Conservation (phyloP, 1,140 invertebrate species). For the Meteorus sp. region DNA sequence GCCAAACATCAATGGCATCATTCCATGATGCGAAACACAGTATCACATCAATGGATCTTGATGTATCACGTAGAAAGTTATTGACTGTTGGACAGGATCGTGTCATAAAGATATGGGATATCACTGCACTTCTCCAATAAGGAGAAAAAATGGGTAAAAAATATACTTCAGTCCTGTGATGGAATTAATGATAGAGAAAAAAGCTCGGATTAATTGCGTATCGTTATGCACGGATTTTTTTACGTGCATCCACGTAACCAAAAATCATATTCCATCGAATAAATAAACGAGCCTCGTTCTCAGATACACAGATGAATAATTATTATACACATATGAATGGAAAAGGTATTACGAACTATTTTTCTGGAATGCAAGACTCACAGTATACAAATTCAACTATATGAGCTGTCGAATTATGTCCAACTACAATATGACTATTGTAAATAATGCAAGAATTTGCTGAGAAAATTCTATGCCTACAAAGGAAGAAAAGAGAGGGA, state of each 20-base stretch:
- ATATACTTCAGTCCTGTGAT: background rate
- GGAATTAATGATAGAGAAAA: conserved; percentile 7
- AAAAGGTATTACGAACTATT: background rate
- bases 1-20: conserved; percentile 85
- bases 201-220: background rate
- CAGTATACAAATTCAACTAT: background rate
- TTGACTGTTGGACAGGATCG: conserved; percentile 93
- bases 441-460: conserved; percentile 15
- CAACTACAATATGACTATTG: conserved; percentile 1
- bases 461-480: conserved; percentile 9
- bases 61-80: conserved; percentile 82
- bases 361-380: background rate
- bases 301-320: background rate
- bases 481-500: too few species aligned
- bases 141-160: conserved; percentile 7
- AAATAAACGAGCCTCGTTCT: background rate
- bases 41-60: conserved; percentile 84
- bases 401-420: background rate
- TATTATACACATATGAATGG: background rate
- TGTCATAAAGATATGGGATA: conserved; percentile 88
- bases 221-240: background rate
- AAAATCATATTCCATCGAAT: conserved; percentile 12
- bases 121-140: conserved; percentile 64
- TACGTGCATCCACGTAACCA: background rate
- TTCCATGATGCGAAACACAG: conserved; percentile 95